Conservation (phyloP, 1,140 invertebrate species). For the Drosophila watanabei region DNA sequence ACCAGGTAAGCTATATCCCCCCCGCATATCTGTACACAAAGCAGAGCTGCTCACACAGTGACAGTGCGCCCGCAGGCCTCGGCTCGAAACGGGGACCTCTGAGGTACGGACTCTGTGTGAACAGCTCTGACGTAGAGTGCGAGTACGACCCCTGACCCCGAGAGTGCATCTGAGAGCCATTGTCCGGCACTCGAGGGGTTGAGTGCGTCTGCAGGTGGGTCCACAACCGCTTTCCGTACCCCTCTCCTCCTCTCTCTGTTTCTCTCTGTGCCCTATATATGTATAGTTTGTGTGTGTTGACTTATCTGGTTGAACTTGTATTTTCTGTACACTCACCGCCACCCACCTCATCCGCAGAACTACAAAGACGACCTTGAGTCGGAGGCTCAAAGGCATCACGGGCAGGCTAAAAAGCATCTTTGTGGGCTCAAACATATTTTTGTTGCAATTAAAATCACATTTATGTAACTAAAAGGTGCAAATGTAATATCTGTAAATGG, state of each 20-base stretch:
- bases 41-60: slow-evolving; percentile 8
- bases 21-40: slow-evolving; percentile 18
- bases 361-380: slow-evolving; percentile 17
- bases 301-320: slow-evolving; percentile 55
- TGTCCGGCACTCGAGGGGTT: slow-evolving; percentile 20
- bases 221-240: slow-evolving; percentile 31
- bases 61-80: slow-evolving; percentile 2
- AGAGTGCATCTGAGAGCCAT: slow-evolving; percentile 7
- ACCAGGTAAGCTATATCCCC: slow-evolving; percentile 89
- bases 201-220: slow-evolving; percentile 62
- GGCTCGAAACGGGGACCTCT: background rate
- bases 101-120: background rate
- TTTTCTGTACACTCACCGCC: slow-evolving; percentile 35
- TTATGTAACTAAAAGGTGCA: background rate
- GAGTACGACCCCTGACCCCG: slow-evolving; percentile 13
- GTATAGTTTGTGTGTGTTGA: slow-evolving; percentile 46
- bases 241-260: slow-evolving; percentile 26
- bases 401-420: slow-evolving; percentile 10
- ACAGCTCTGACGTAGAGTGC: slow-evolving; percentile 6
- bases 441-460: background rate
- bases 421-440: background rate
- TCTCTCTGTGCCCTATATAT: slow-evolving; percentile 1
- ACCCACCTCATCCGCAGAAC: slow-evolving; percentile 22
- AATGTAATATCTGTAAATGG: background rate
- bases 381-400: slow-evolving; percentile 3